Conservation (phyloP, 2,888 invertebrate species). For the Ypsolopha scabrella region DNA sequence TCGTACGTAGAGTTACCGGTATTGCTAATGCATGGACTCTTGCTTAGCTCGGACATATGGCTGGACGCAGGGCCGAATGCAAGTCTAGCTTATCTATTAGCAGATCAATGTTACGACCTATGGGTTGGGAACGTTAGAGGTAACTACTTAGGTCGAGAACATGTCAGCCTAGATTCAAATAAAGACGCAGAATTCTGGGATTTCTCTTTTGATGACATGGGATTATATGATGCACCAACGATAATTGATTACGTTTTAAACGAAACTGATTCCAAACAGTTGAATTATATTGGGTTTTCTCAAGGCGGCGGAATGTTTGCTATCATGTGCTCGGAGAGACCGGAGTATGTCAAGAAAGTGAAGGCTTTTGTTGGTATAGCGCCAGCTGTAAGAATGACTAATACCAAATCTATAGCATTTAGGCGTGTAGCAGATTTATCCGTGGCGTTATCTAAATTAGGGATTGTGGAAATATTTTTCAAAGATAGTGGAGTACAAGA, state of each 20-base stretch:
- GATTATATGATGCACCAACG: not conserved
- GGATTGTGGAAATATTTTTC: not conserved
- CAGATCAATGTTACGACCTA: constrained; percentile 8
- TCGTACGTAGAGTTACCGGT: not conserved
- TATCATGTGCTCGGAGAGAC: not conserved
- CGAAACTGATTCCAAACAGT: not conserved
- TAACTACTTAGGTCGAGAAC: not conserved
- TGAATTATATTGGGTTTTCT: not conserved
- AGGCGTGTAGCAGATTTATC: too few species aligned
- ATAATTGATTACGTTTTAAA: constrained; percentile 4
- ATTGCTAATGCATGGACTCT: constrained; percentile 3
- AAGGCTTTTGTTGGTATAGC: not conserved
- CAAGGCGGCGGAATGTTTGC: not conserved
- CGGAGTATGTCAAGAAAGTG: not conserved
- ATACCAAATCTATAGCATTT: not conserved
- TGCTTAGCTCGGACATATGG: constrained; percentile 3
- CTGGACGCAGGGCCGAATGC: not conserved
- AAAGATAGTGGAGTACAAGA: not conserved
- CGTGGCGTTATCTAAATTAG: not conserved
- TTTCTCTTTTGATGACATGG: not conserved
- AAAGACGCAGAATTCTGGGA: not conserved
- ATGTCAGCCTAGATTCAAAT: not conserved
- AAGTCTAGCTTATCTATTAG: constrained; percentile 4
- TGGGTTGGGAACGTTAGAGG: constrained; percentile 5
- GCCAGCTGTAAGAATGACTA: not conserved